Conservation (phyloP, 2,113 vertebrate species). For the Myocastor coypus region DNA sequence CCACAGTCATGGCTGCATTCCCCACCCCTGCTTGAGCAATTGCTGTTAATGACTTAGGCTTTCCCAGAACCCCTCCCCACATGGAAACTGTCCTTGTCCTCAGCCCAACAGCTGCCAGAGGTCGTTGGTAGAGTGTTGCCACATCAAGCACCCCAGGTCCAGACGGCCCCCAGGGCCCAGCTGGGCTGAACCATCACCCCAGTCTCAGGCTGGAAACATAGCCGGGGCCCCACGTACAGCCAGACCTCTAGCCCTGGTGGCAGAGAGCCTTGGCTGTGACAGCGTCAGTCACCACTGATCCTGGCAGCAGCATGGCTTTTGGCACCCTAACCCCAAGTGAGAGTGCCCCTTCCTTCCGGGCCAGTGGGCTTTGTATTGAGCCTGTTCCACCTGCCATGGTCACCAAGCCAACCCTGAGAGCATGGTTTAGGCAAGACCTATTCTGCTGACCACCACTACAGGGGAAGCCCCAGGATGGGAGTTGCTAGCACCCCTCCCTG, state of each 20-base stretch:
- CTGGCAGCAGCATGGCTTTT: background rate
- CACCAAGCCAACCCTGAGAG: background rate
- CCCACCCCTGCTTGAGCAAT: constrained; percentile 37
- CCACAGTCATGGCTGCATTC: background rate
- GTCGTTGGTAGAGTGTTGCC: background rate
- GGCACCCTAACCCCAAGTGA: background rate
- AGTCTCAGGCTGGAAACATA: background rate
- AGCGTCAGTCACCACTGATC: background rate
- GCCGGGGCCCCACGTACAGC: background rate
- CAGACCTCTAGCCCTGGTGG: constrained; percentile 28
- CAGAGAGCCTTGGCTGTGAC: background rate
- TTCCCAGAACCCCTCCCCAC: background rate
- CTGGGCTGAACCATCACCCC: background rate
- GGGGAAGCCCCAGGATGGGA: background rate
- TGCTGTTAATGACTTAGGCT: constrained; percentile 53
- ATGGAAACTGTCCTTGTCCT: background rate
- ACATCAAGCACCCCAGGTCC: background rate
- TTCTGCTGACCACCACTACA: background rate
- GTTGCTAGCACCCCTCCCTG: constrained; percentile 16
- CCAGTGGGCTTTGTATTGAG: background rate
- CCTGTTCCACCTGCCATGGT: background rate
- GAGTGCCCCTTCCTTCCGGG: background rate
- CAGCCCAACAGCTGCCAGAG: background rate
- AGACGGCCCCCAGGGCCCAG: background rate
- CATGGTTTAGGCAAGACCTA: background rate